A percentile compares a stretch with the other conserved stretches of the same genome.
phyloP scores from a whole-genome alignment of 1,140 invertebrate genomes.

The Brachionus rotundiformis region DNA sequence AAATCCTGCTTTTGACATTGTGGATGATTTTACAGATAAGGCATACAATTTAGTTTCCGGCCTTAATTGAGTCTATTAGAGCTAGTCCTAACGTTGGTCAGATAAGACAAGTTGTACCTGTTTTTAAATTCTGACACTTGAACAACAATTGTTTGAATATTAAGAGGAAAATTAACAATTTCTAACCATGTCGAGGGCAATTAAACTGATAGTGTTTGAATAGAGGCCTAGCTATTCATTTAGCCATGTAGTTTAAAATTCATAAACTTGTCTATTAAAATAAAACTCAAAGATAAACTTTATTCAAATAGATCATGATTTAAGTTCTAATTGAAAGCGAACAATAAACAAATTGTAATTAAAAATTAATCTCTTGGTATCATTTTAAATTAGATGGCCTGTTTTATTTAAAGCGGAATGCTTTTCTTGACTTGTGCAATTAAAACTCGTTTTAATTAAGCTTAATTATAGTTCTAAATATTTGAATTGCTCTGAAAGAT shows the following conservation, averaged over 20 bases:
- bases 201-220: constrained; percentile 2
- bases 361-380: constrained; percentile 24
- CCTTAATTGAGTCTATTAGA: too few relatives aligned
- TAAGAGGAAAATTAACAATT: background rate
- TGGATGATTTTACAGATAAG: too few relatives aligned
- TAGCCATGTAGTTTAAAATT: too few relatives aligned
- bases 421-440: constrained; percentile 3
- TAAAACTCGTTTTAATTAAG: constrained; percentile 8
- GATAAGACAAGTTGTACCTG: constrained; percentile 47
- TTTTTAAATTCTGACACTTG: constrained; percentile 39
- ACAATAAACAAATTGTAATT: background rate
- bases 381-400: constrained; percentile 13
- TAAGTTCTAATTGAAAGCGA: background rate
- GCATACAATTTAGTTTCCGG: too few relatives aligned
- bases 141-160: constrained; percentile 34
- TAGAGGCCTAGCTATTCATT: background rate
- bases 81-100: too few relatives aligned
- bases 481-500: background rate
- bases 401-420: constrained; percentile 7
- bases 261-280: constrained; percentile 43
- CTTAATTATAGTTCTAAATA: background rate
- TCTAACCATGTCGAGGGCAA: background rate
- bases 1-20: too few relatives aligned
- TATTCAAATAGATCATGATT: background rate
- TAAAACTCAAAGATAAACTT: background rate